phyloP scores from a whole-genome alignment of 2,113 vertebrate genomes.

The Charadrius vociferus region DNA sequence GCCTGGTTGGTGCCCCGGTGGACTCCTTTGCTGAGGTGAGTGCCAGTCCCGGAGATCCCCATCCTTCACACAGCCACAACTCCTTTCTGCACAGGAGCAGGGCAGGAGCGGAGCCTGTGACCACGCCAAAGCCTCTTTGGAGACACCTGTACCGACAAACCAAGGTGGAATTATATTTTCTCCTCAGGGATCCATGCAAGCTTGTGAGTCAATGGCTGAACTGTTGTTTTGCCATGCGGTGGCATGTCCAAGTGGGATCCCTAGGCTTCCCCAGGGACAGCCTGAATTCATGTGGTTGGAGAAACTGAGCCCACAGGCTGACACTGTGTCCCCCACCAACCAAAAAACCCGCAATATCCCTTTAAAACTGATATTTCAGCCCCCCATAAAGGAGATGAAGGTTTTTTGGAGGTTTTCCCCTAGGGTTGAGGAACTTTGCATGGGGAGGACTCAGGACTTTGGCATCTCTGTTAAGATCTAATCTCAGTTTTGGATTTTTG shows the following conservation, averaged over 20 bases:
- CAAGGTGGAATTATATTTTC: neutral
- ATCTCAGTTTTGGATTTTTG: neutral
- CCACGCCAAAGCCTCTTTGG: neutral
- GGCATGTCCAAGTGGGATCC: accelerated
- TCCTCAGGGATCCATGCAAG: accelerated
- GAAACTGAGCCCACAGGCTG: neutral
- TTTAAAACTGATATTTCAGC: neutral
- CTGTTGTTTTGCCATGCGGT: neutral
- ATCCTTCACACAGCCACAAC: neutral
- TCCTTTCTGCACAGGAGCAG: neutral
- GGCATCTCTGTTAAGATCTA: neutral
- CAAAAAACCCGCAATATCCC: accelerated
- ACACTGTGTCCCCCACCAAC: neutral
- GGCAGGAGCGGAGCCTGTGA: neutral
- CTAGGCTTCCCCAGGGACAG: neutral
- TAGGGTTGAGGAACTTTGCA: neutral
- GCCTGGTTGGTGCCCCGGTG: accelerated
- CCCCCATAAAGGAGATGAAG: neutral
- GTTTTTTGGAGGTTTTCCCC: neutral
- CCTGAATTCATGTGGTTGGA: neutral
- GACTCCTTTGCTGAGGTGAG: accelerated
- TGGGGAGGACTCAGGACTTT: neutral
- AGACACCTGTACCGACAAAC: neutral
- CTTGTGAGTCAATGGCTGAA: accelerated
- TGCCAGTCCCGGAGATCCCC: no score